phyloP scores from a whole-genome alignment of 2,797 vertebrate species.

The Catostomus latipinnis region DNA sequence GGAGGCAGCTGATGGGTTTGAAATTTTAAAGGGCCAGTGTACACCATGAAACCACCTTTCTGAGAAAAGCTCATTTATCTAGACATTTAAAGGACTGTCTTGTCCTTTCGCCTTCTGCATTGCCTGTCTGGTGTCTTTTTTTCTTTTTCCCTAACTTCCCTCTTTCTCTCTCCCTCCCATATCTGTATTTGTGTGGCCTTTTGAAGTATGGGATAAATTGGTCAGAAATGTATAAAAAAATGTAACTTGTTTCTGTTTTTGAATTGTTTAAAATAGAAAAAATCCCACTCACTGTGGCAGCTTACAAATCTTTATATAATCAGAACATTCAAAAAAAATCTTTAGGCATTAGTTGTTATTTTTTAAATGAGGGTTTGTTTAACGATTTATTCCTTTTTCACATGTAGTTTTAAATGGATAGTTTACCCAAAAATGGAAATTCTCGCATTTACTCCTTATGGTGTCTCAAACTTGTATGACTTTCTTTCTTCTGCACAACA shows the following conservation, averaged over 20 bases:
- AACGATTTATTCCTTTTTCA: too few species aligned
- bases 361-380: too few species aligned
- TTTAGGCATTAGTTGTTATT: too few species aligned
- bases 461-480: too few species aligned
- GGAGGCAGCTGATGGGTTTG: slow-evolving; percentile 8
- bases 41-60: not conserved
- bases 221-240: not conserved
- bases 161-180: slow-evolving; percentile 14
- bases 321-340: too few species aligned
- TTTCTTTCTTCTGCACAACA: too few species aligned
- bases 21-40: slow-evolving; percentile 61
- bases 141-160: slow-evolving; percentile 6
- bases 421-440: too few species aligned
- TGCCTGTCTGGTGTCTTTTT: not conserved
- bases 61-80: slow-evolving; percentile 13
- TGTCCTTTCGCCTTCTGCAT: not conserved
- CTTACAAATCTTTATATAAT: too few species aligned
- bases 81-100: slow-evolving; percentile 31
- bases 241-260: slow-evolving; percentile 4
- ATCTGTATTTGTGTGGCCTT: slow-evolving; percentile 15
- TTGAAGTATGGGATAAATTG: slow-evolving; percentile 9
- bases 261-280: slow-evolving; percentile 1
- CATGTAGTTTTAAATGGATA: too few species aligned
- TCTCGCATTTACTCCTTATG: too few species aligned
- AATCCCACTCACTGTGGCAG: not conserved